Evolutionary conservation across 1,140 invertebrate genomes (phyloP).

Genomic region (Ephestia elutella): DNA sequence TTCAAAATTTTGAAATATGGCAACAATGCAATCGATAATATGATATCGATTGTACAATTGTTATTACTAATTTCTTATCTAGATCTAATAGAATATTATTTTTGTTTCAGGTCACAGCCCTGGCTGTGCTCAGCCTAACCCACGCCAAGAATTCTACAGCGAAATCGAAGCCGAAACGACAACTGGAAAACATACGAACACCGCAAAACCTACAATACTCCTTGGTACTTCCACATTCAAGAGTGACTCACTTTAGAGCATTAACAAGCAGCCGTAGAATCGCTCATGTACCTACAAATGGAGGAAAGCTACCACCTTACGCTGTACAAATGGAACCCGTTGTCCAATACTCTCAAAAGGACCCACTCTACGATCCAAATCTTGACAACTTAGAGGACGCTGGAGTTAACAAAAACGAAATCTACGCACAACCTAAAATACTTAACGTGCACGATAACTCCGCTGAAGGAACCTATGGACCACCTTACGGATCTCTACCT

Average conservation of each 20-base stretch:
- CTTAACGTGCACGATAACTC: constrained; percentile 75
- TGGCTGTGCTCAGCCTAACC: constrained; percentile 66
- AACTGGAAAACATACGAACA: constrained; percentile 69
- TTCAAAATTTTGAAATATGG: too few relatives aligned
- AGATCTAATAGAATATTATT: constrained; percentile 15
- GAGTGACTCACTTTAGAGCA: constrained; percentile 67
- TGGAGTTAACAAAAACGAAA: constrained; percentile 68
- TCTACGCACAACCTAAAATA: constrained; percentile 70
- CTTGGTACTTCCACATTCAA: constrained; percentile 71
- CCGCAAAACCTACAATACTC: constrained; percentile 76
- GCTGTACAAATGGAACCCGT: constrained; percentile 87
- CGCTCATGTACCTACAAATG: constrained; percentile 63
- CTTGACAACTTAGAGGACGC: constrained; percentile 60
- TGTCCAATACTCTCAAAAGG: constrained; percentile 84
- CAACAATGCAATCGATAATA: not conserved
- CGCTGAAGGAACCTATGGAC: constrained; percentile 62
- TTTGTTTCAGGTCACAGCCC: constrained; percentile 69
- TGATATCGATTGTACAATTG: not conserved
- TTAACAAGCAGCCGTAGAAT: constrained; percentile 65
- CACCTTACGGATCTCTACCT: constrained; percentile 59
- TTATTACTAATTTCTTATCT: not conserved
- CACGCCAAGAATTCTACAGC: constrained; percentile 63
- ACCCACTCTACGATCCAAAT: constrained; percentile 81
- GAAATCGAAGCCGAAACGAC: constrained; percentile 70
- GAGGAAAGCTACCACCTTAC: constrained; percentile 77